Base-by-base conservation (phyloP, 2,113 vertebrate species). In the Accipiter virgatus region DNA sequence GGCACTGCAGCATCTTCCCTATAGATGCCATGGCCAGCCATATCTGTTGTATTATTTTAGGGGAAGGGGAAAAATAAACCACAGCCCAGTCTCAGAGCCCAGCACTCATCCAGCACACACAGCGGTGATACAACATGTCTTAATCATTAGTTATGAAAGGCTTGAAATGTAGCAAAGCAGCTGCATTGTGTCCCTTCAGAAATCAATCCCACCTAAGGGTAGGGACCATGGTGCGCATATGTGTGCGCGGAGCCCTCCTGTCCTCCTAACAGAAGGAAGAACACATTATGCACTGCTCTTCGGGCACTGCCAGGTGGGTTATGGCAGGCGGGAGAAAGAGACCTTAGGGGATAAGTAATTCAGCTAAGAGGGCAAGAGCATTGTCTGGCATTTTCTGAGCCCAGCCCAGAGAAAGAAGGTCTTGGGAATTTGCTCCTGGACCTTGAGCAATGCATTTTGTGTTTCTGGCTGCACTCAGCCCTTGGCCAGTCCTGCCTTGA, bases 361-460 rank as follows among this genome's bases (percentile, higher is more conserved):
- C 21, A 65, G 34, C 70, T 68, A 50, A 47, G 48, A 73, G 29
- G 19, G 26, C 25, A 91, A 20, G 34, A 83, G 36, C 17, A 86
- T 42, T 4, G 1, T 13, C 34, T 80, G 72, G 26, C 7, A 1
- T 74, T 79, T 80, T 45, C 61, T 71, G 56, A 88, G 61, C 43
- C 61, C 42, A 67, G 22, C 59, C 36, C 70, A 34, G 47, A 75
- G 43, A 85, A 88, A 7, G 22, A 48, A 71, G 8, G 22, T 36
- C 73, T 81, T 70, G 45, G 45, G 72, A 86, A 62, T 40, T 47
- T 6, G 1, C 36, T 78, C 22, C 50, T 55, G 73, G 50, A 81
- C 32, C 42, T 62, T 0, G 12, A 13, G 29, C 36, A 90, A 56
- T 0, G 0, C 0, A 0, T 56, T 86, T 43, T 31, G 16, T 74